Evolutionary conservation across 2,797 vertebrate species (phyloP).

Genomic region (Micromesistius poutassou): DNA sequence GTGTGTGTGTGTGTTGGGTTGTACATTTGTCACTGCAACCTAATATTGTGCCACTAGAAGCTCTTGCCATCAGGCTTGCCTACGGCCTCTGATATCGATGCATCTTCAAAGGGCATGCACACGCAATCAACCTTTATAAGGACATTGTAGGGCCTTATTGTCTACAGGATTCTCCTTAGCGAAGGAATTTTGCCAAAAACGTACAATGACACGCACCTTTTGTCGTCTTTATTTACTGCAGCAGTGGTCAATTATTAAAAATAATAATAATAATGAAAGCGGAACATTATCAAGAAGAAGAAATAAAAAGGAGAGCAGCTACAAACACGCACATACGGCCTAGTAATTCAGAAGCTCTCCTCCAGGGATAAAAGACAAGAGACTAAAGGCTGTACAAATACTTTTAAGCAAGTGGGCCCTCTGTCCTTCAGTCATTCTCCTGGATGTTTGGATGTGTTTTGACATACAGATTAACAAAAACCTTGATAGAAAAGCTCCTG

Average conservation of each 20-base stretch:
- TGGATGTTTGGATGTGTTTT: conserved; percentile 46
- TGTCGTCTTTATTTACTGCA: not conserved
- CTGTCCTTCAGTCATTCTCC: conserved; percentile 57
- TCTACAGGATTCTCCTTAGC: conserved; percentile 36
- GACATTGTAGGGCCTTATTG: conserved; percentile 9
- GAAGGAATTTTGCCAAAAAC: conserved; percentile 8
- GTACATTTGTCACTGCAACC: conserved; percentile 30
- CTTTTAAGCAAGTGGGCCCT: conserved; percentile 26
- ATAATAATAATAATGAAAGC: not conserved
- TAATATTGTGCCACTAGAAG: conserved; percentile 35
- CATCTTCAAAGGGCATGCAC: not conserved
- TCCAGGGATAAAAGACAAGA: conserved; percentile 8
- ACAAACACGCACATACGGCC: not conserved
- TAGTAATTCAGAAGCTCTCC: conserved; percentile 13
- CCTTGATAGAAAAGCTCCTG: conserved; percentile 54
- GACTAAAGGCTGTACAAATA: conserved; percentile 16
- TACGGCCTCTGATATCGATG: conserved; percentile 45
- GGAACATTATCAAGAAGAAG: not conserved
- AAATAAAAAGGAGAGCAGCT: not conserved
- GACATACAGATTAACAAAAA: conserved; percentile 41
- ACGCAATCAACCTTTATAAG: not conserved
- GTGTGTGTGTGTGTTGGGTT: conserved; percentile 31
- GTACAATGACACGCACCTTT: conserved; percentile 4
- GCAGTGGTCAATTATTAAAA: not conserved
- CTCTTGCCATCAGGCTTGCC: conserved; percentile 80